Percentiles rank a stretch among this genome's conserved stretches.
Evolutionary conservation across 1,140 invertebrate species (phyloP).

Genomic region (Lasaia peninsularis): DNA sequence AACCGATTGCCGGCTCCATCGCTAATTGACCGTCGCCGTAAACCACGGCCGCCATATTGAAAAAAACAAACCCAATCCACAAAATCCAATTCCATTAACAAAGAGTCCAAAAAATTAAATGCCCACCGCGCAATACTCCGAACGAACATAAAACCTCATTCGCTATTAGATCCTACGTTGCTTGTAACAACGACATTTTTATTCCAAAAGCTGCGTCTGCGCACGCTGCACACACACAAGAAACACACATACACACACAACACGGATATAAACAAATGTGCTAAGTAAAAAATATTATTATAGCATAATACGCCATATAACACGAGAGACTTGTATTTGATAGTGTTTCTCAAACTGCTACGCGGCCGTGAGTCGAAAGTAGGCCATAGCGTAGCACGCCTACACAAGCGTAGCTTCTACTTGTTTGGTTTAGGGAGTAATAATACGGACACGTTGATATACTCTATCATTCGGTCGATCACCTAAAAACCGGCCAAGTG

Average conservation of each 20-base stretch:
- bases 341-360: constrained; percentile 52
- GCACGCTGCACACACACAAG: constrained; percentile 22
- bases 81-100: constrained; percentile 48
- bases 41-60: constrained; percentile 36
- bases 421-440: neutral
- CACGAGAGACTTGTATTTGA: constrained; percentile 42
- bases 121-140: constrained; percentile 52
- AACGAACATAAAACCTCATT: constrained; percentile 63
- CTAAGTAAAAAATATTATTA: constrained; percentile 77
- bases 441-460: neutral
- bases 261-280: constrained; percentile 62
- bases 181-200: constrained; percentile 58
- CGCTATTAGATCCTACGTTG: constrained; percentile 54
- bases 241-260: constrained; percentile 31
- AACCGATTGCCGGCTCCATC: constrained; percentile 28
- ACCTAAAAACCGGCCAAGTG: neutral
- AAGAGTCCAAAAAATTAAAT: constrained; percentile 43
- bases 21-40: constrained; percentile 57
- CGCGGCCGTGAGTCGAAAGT: constrained; percentile 17
- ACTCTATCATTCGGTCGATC: neutral
- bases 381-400: constrained; percentile 33
- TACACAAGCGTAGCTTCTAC: constrained; percentile 34
- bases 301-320: constrained; percentile 73
- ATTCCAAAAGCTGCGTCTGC: constrained; percentile 37
- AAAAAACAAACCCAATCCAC: constrained; percentile 46